A percentile compares a stretch with the other conserved stretches of the same genome.
phyloP scores from a whole-genome alignment of 2,888 invertebrate genomes.

The Psylliodes chrysocephalus region DNA sequence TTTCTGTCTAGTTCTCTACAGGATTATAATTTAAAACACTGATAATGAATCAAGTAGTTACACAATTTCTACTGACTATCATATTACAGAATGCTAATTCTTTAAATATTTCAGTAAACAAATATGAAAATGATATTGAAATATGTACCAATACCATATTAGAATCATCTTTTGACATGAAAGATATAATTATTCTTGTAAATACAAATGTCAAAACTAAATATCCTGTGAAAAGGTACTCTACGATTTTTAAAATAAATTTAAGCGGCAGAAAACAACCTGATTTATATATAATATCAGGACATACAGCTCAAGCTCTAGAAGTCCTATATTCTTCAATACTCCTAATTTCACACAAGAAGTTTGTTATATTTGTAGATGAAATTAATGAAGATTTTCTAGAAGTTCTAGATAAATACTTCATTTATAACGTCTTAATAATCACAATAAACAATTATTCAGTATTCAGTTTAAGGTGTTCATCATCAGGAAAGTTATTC shows the following conservation, averaged over 20 bases:
- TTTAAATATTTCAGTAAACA: no score
- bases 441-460: background rate
- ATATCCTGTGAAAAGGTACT: background rate
- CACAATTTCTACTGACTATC: no score
- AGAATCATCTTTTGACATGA: background rate
- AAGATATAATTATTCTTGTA: background rate
- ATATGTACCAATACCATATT: background rate
- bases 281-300: background rate
- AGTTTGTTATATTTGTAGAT: background rate
- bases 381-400: background rate
- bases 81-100: no score
- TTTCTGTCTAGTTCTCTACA: no score
- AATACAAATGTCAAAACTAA: background rate
- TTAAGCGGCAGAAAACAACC: background rate
- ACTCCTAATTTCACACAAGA: background rate
- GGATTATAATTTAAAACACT: no score
- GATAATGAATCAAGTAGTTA: no score
- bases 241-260: background rate
- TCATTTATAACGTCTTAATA: background rate
- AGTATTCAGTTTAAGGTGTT: background rate
- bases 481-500: background rate
- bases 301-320: background rate
- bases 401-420: background rate
- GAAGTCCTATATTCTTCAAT: background rate
- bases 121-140: no score